Base-by-base conservation (phyloP, 2,888 invertebrate species). In the Hoplodrina blanda region DNA sequence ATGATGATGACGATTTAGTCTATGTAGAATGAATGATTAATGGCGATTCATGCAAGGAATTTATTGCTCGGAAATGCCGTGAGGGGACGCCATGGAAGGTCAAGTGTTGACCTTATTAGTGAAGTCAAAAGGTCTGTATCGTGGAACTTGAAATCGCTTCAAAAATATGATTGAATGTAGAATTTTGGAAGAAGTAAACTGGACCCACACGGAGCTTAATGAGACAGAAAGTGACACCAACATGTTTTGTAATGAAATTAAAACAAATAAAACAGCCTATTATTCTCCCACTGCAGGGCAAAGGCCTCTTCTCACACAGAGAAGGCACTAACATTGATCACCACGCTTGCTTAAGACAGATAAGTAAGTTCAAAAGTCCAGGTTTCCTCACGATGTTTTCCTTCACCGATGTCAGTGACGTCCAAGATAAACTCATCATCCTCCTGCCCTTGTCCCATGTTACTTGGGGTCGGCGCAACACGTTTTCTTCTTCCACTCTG, bases 1-100 rank as follows among this genome's bases (percentile, higher is more conserved):
- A 50, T 72, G 49, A 57, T 62, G 52, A 33, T 59, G 30, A 17
- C 17, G 33, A 50, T 50, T 61, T 50, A n/a, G 44, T 54, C 19
- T 52, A 62, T 37, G 56, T 25, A 53, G 65, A 71, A 33, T 50
- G 15, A 5, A 70, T 74, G 49, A 80, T 54, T 59, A 80, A 79
- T 73, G 55, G 78, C 60, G 72, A 59, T 55, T 50, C 59, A 72
- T 61, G 54, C 62, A 60, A 50, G 37, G 54, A 54, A 80, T 74
- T 80, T 74, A 80, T 64, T 64, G 65, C 61, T 80, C 54, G 20
- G 59, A 74, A 74, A 80, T 59, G 44, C 19, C 56, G 63, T 53
- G 59, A 80, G 75, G 80, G 74, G 79, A 73, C 73, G 50, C 74
- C 65, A n/a, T 54, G 41, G 59, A 74, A 74, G 75, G 74, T 75